Evolutionary conservation across 1,140 invertebrate species (phyloP).

Genomic region (Oryzaephilus surinamensis): DNA sequence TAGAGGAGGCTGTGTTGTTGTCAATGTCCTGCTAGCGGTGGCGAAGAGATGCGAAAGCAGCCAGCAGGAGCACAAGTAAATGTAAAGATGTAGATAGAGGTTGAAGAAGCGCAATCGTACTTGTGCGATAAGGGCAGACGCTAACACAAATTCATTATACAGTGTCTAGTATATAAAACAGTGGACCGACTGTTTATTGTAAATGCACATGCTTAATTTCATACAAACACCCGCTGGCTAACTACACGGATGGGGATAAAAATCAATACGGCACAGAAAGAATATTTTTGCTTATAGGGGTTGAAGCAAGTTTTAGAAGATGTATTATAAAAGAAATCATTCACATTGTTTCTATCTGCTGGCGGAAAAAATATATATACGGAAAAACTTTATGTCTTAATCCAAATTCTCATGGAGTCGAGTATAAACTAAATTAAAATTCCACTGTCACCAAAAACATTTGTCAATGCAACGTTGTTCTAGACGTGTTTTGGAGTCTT

Average conservation of each 20-base stretch:
- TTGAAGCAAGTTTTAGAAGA: slow-evolving; percentile 22
- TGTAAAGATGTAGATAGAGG: too few species aligned
- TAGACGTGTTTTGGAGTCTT: too few species aligned
- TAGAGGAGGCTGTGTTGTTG: too few species aligned
- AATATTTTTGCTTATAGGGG: slow-evolving; percentile 34
- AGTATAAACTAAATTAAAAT: too few species aligned
- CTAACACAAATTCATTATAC: slow-evolving; percentile 35
- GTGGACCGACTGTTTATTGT: slow-evolving; percentile 28
- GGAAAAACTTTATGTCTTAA: too few species aligned
- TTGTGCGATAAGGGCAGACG: slow-evolving; percentile 24
- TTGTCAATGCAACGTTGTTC: too few species aligned
- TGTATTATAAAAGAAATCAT: slow-evolving; percentile 19
- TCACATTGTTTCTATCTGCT: background rate
- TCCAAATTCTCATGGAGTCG: too few species aligned
- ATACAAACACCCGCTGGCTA: slow-evolving; percentile 25
- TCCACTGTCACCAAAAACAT: too few species aligned
- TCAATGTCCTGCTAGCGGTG: too few species aligned
- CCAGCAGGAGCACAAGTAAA: too few species aligned
- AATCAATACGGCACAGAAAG: slow-evolving; percentile 35
- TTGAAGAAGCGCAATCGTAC: slow-evolving; percentile 2
- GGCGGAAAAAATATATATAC: too few species aligned
- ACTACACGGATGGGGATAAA: slow-evolving; percentile 30
- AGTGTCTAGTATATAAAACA: slow-evolving; percentile 34
- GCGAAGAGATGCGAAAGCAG: too few species aligned
- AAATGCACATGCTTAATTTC: slow-evolving; percentile 33